These are phyloP conservation scores for Globodera rostochiensis DNA, from an alignment of 1,140 invertebrate genomes.

Conservation along the genomic window DNA sequence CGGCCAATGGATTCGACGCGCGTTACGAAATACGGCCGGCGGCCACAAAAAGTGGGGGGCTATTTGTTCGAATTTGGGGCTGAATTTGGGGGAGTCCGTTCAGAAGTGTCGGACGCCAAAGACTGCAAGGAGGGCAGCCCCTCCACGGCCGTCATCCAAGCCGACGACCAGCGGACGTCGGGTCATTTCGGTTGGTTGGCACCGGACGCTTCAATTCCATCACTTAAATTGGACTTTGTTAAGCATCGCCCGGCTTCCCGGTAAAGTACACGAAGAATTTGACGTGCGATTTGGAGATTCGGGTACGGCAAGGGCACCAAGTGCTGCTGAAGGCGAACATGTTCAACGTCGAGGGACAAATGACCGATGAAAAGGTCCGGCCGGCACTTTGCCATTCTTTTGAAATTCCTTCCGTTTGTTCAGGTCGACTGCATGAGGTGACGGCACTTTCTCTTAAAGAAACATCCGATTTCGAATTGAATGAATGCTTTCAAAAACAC, in stretches of 20 bases:
- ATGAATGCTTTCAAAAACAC: no score
- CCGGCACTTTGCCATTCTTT: constrained; percentile 13
- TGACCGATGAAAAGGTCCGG: constrained; percentile 46
- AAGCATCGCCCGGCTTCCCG: constrained; percentile 48
- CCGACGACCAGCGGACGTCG: constrained; percentile 39
- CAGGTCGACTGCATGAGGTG: constrained; percentile 28
- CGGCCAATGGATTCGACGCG: constrained; percentile 64
- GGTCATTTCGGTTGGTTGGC: constrained; percentile 42
- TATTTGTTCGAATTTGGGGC: background rate
- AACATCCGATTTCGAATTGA: no score
- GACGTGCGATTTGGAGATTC: constrained; percentile 62
- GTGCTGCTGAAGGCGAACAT: constrained; percentile 35
- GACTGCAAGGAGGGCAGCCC: background rate
- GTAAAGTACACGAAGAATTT: constrained; percentile 62
- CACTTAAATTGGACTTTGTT: background rate
- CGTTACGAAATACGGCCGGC: constrained; percentile 61
- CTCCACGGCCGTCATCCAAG: constrained; percentile 54
- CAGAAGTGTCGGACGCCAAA: constrained; percentile 54
- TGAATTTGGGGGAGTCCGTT: constrained; percentile 22
- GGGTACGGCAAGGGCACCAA: constrained; percentile 52
- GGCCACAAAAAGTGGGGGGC: background rate
- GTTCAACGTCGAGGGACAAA: constrained; percentile 58
- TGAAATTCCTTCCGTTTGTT: background rate
- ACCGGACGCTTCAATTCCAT: background rate
- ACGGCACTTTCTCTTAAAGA: background rate